These are phyloP conservation scores for Augochlora pura DNA, from an alignment of 1,140 invertebrate genomes.

Conservation along the genomic window DNA sequence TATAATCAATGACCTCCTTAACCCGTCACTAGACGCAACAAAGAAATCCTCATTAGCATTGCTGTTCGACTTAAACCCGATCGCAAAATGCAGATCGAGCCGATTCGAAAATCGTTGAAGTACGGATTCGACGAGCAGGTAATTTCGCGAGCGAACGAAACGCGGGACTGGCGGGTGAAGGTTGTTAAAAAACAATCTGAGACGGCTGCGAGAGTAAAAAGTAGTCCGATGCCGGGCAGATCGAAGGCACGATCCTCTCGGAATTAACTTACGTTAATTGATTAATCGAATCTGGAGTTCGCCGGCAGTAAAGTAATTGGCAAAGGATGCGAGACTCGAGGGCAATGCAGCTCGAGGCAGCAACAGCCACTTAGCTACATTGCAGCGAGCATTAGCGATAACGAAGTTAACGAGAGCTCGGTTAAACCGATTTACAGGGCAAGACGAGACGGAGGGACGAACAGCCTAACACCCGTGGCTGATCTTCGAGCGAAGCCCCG, in stretches of 20 bases:
- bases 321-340: conserved; percentile 71
- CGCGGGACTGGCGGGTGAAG: no score
- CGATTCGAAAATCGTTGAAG: no score
- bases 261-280: conserved; percentile 59
- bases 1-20: no score
- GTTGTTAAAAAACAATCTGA: conserved; percentile 2
- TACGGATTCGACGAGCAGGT: no score
- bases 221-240: background rate
- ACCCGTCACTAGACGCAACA: no score
- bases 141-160: no score
- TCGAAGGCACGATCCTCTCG: conserved; percentile 4
- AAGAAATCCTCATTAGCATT: no score
- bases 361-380: conserved; percentile 76
- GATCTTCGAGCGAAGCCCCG: conserved; percentile 60
- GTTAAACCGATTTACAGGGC: conserved; percentile 71
- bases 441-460: conserved; percentile 42
- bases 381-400: conserved; percentile 76
- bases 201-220: background rate
- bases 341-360: conserved; percentile 69
- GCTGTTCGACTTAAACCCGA: no score
- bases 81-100: no score
- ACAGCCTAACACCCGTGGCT: conserved; percentile 57
- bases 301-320: conserved; percentile 70
- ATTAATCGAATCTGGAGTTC: conserved; percentile 63
- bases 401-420: conserved; percentile 75